Conservation (phyloP, 1,140 invertebrate species). For the Cecropterus lyciades region DNA sequence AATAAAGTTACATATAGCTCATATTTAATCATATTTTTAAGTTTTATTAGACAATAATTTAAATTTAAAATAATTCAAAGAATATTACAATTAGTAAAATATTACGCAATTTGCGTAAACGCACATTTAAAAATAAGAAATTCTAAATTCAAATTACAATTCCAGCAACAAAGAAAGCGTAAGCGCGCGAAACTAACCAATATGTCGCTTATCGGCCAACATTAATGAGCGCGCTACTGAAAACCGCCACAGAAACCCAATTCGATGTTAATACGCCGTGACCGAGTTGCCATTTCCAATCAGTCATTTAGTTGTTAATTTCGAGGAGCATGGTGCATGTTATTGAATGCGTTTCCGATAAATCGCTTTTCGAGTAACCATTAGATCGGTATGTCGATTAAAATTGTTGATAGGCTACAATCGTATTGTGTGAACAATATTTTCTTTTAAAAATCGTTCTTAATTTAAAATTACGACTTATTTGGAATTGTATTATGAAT, state of each 20-base stretch:
- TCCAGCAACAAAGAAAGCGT: conserved; percentile 22
- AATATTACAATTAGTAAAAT: too few species aligned
- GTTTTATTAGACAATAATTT: too few species aligned
- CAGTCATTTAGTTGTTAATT: conserved; percentile 79
- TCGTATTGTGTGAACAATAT: not conserved
- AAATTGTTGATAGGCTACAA: conserved; percentile 14
- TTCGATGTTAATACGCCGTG: conserved; percentile 79
- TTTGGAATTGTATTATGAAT: not conserved
- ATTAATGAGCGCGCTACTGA: conserved; percentile 50
- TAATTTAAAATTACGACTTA: not conserved
- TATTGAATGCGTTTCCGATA: conserved; percentile 67
- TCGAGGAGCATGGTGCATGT: conserved; percentile 77
- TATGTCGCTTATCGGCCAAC: conserved; percentile 55
- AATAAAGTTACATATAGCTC: too few species aligned
- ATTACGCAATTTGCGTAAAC: not conserved
- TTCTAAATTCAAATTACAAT: conserved; percentile 14
- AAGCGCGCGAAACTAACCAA: conserved; percentile 44
- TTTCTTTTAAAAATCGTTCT: not conserved
- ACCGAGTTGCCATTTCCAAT: conserved; percentile 71
- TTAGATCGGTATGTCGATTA: conserved; percentile 44
- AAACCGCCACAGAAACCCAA: conserved; percentile 75
- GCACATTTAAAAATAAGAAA: conserved; percentile 6
- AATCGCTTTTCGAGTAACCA: conserved; percentile 58
- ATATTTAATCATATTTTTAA: too few species aligned
- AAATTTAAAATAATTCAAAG: too few species aligned